These are phyloP conservation scores for Cydia amplana DNA, from an alignment of 1,140 invertebrate genomes.

Conservation along the genomic window DNA sequence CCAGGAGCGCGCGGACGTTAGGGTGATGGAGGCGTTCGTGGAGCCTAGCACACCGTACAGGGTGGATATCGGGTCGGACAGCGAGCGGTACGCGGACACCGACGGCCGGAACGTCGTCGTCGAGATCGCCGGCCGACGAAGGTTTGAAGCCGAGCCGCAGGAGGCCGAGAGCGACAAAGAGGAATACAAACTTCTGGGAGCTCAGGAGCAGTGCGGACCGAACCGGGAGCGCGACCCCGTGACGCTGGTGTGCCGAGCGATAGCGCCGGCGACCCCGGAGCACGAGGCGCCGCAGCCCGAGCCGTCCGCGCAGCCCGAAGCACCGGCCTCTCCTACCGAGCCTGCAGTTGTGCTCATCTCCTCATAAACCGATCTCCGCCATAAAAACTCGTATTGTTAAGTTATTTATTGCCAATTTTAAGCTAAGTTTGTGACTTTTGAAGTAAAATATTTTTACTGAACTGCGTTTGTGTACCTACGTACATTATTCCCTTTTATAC, in stretches of 20 bases:
- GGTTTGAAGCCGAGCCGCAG: constrained; percentile 40
- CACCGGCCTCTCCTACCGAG: neutral
- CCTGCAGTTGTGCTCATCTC: constrained; percentile 3
- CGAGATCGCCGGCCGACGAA: constrained; percentile 59
- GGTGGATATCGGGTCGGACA: constrained; percentile 74
- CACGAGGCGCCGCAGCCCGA: constrained; percentile 16
- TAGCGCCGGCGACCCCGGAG: constrained; percentile 23
- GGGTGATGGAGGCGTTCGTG: constrained; percentile 75
- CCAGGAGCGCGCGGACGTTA: constrained; percentile 61
- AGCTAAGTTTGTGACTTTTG: neutral
- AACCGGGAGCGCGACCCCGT: constrained; percentile 80
- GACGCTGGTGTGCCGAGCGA: constrained; percentile 57
- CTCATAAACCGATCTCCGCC: constrained; percentile 19
- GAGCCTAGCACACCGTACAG: constrained; percentile 80
- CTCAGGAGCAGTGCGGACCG: constrained; percentile 82
- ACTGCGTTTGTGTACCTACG: neutral
- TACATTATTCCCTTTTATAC: neutral
- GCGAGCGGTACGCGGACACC: constrained; percentile 46
- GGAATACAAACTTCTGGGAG: constrained; percentile 79
- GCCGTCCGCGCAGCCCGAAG: neutral
- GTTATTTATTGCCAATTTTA: constrained; percentile 28
- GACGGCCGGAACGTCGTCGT: constrained; percentile 64
- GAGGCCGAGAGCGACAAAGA: constrained; percentile 43
- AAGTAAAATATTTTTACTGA: constrained; percentile 22
- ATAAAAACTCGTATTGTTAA: constrained; percentile 25